Base-by-base conservation (phyloP, 35 echinoderm and acorn worm species). In the Holothuria glaberrima region DNA sequence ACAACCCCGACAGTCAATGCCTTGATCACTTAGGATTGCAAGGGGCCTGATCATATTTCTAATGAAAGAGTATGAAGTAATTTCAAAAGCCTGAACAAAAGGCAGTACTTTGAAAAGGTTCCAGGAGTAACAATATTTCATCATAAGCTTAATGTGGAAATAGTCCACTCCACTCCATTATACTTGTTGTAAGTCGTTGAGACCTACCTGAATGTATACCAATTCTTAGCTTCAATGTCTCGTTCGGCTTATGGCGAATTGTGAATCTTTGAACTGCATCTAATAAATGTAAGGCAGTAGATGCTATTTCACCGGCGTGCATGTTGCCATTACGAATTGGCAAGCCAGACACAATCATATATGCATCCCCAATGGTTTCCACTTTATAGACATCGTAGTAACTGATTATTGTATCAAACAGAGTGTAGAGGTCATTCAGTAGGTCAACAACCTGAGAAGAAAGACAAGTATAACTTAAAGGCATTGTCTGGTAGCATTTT, bases 311-410 rank as follows among this genome's bases (percentile, higher is more conserved):
- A 9, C 83, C 92, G 1, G 95, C 95, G 46, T 98, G 95, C 38
- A 82, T 75, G 45, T 92, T 87, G 34, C 92, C 90, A 38, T 98
- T 98, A 17, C 92, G 68, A 4, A 98, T 34, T 17, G 95, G 95
- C 57, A 98, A 71, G 6, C 95, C 95, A 1, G 95, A 98, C 13
- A 98, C 95, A 9, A 98, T 85, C 95, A 98, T 98, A 75, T 98
- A 98, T 6, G 95, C 95, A 60, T 98, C 95, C 9, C 95, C 95
- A 21, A 98, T 98, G 12, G 95, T 98, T 62, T 98, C 95, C 20
- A 98, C 95, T 88, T 98, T 98, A 80, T 98, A 98, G 6, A 94
- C 95, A 44, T 98, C 93, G 27, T 98, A 98, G 67, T 92, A 94
- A 59, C 90, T 90, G 59, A 98, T 98, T 20, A 94, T 98, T 36